A percentile compares a stretch with the other conserved stretches of the same genome.
Conservation (phyloP, 2,797 vertebrate species). For the Mormyrus hasselquistii region DNA sequence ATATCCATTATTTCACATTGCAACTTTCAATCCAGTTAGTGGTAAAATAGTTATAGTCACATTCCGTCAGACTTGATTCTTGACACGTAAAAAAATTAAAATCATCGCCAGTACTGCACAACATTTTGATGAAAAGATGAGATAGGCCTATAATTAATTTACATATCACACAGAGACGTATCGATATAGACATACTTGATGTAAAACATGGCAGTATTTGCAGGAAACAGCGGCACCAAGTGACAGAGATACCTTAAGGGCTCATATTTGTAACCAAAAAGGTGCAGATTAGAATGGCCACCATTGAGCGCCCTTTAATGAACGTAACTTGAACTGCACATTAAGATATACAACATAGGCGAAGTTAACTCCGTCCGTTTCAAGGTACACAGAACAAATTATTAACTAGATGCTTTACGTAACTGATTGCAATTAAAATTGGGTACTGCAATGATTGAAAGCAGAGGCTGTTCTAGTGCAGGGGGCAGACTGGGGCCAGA, state of each 20-base stretch:
- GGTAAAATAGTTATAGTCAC: neutral
- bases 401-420: neutral
- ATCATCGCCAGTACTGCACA: neutral
- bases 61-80: neutral
- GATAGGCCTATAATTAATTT: neutral
- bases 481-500: neutral
- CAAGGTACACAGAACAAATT: neutral
- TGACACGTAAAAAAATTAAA: neutral
- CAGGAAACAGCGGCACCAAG: conserved; percentile 2
- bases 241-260: neutral
- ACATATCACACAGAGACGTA: neutral
- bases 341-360: neutral
- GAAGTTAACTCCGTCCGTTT: neutral
- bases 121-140: neutral
- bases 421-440: neutral
- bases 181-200: neutral
- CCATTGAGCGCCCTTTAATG: neutral
- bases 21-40: neutral
- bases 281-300: neutral
- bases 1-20: neutral
- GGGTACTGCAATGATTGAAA: neutral
- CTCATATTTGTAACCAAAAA: neutral
- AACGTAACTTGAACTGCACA: neutral
- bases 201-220: neutral
- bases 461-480: neutral